Evolutionary conservation across 2,113 vertebrate species (phyloP).

Genomic region (Glaucomys volans): DNA sequence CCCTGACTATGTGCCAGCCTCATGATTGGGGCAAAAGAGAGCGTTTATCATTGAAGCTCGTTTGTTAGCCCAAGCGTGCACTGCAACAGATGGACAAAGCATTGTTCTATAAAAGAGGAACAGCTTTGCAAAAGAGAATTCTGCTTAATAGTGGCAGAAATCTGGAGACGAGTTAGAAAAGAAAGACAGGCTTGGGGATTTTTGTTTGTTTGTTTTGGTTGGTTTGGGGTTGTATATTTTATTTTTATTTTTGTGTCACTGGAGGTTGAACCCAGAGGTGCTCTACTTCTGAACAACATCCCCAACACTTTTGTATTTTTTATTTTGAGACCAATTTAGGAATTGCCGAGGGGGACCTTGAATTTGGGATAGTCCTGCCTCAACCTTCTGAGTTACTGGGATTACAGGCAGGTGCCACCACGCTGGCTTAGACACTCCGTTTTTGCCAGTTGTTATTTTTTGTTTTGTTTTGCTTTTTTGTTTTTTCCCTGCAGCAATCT

Average conservation of each 20-base stretch:
- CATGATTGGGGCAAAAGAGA: not conserved
- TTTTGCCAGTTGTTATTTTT: not conserved
- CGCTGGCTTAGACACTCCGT: not conserved
- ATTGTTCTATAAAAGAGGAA: not conserved
- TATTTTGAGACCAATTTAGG: not conserved
- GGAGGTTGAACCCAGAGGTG: not conserved
- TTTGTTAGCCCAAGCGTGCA: not conserved
- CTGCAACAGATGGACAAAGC: not conserved
- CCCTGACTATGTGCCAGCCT: not conserved
- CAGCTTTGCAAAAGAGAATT: conserved; percentile 9
- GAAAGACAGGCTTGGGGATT: not conserved
- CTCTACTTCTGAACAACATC: not conserved
- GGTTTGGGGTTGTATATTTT: not conserved
- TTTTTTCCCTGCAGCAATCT: not conserved
- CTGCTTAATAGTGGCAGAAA: not conserved
- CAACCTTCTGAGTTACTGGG: not conserved
- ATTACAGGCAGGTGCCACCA: not conserved
- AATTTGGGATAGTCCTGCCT: not conserved
- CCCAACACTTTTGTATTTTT: not conserved
- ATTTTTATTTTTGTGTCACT: too few relatives aligned
- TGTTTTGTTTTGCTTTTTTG: not conserved
- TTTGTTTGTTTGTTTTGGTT: not conserved
- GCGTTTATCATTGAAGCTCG: not conserved
- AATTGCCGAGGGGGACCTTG: not conserved
- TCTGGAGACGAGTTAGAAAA: conserved; percentile 20